phyloP scores from a whole-genome alignment of 1,140 invertebrate species.

The Sitobion miscanthi region DNA sequence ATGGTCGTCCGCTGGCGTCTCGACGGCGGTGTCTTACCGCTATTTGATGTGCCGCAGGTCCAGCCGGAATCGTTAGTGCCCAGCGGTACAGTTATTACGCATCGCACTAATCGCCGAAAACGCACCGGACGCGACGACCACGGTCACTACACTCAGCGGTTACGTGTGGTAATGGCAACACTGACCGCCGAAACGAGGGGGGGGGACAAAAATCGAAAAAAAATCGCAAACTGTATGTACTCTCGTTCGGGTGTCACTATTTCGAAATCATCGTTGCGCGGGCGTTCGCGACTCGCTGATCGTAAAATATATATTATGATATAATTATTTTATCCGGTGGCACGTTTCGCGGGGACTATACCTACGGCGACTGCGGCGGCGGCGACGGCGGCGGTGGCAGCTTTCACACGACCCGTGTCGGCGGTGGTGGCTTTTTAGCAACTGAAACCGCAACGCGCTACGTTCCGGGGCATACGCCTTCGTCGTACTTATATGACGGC shows the following conservation, averaged over 20 bases:
- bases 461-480: slow-evolving; percentile 7
- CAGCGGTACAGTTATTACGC: no score
- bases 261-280: no score
- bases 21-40: background rate
- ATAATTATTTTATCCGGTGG: no score
- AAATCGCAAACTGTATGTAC: no score
- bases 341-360: background rate
- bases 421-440: slow-evolving; percentile 24
- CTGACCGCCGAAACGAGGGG: no score
- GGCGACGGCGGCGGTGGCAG: no score
- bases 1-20: background rate
- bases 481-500: background rate
- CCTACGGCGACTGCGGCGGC: background rate
- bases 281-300: background rate
- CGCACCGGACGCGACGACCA: no score
- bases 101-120: background rate
- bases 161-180: no score
- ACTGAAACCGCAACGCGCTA: slow-evolving; percentile 52
- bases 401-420: background rate
- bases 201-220: no score
- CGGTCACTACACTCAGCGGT: no score
- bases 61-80: background rate
- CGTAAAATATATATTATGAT: no score
- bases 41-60: background rate
- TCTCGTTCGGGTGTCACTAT: no score